A percentile compares a stretch with the other conserved stretches of the same genome.
These are phyloP conservation scores for Chromobotia macracanthus DNA, from an alignment of 2,797 vertebrate genomes.

Conservation along the genomic window DNA sequence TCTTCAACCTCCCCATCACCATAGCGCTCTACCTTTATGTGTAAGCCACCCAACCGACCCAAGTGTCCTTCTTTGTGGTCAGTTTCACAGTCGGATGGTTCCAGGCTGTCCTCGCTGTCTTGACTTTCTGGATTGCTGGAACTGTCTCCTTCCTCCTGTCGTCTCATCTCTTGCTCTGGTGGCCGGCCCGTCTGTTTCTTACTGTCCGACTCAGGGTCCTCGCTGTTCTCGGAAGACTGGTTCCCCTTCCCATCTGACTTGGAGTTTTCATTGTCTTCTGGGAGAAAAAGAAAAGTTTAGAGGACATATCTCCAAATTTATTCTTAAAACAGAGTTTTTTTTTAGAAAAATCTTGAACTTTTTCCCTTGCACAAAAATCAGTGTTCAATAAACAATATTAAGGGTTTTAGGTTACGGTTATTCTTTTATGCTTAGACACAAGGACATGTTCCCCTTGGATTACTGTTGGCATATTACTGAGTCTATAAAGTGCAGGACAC, in stretches of 20 bases:
- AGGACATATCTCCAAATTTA: neutral
- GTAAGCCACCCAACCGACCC: conserved; percentile 86
- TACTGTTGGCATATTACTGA: neutral
- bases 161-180: conserved; percentile 91
- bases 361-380: neutral
- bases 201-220: conserved; percentile 87
- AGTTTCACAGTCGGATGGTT: conserved; percentile 89
- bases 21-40: conserved; percentile 96
- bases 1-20: conserved; percentile 89
- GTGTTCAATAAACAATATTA: neutral
- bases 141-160: conserved; percentile 92
- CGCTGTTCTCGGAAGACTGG: conserved; percentile 89
- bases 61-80: conserved; percentile 85
- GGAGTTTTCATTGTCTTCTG: conserved; percentile 92
- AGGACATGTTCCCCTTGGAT: neutral
- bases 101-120: conserved; percentile 95
- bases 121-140: conserved; percentile 97
- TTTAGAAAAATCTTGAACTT: neutral
- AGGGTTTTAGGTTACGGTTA: neutral
- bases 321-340: neutral
- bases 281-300: conserved; percentile 54
- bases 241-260: conserved; percentile 92
- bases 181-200: conserved; percentile 86
- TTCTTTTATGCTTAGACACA: neutral
- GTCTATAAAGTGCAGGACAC: conserved; percentile 7